Conservation (phyloP, 2,888 invertebrate genomes). For the Vesta saturnalis region DNA sequence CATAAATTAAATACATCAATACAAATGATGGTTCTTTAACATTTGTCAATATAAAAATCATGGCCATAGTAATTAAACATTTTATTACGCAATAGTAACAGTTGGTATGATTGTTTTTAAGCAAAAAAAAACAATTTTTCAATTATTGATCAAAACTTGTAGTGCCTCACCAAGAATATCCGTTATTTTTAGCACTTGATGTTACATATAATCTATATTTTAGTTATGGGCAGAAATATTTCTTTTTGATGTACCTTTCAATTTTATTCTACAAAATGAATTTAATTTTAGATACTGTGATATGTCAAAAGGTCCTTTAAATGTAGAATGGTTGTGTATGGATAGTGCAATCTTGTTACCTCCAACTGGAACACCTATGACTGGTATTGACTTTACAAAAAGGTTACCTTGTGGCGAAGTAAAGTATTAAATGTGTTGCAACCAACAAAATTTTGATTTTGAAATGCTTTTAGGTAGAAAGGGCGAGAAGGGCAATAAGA, state of each 20-base stretch:
- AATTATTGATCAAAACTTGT: too few relatives aligned
- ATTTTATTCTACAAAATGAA: too few relatives aligned
- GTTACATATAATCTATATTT: too few relatives aligned
- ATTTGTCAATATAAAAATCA: too few relatives aligned
- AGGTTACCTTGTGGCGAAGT: slow-evolving; percentile 97
- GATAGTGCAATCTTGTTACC: slow-evolving; percentile 94
- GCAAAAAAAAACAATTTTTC: too few relatives aligned
- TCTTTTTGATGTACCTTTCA: not conserved
- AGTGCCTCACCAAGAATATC: too few relatives aligned
- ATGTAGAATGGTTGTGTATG: slow-evolving; percentile 96
- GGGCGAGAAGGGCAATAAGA: slow-evolving; percentile 88
- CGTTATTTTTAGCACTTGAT: too few relatives aligned
- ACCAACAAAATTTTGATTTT: not conserved
- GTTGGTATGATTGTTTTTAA: too few relatives aligned
- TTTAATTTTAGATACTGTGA: slow-evolving; percentile 82
- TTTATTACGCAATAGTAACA: too few relatives aligned
- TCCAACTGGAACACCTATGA: slow-evolving; percentile 95
- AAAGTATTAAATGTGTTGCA: slow-evolving; percentile 53
- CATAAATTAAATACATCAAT: too few relatives aligned
- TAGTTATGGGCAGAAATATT: not conserved
- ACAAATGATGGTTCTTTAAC: too few relatives aligned
- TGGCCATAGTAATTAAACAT: too few relatives aligned
- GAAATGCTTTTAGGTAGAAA: slow-evolving; percentile 72
- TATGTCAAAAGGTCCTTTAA: slow-evolving; percentile 85
- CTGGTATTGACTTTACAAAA: slow-evolving; percentile 93